Conservation (phyloP, 2,113 vertebrate genomes). For the Ursus arctos region DNA sequence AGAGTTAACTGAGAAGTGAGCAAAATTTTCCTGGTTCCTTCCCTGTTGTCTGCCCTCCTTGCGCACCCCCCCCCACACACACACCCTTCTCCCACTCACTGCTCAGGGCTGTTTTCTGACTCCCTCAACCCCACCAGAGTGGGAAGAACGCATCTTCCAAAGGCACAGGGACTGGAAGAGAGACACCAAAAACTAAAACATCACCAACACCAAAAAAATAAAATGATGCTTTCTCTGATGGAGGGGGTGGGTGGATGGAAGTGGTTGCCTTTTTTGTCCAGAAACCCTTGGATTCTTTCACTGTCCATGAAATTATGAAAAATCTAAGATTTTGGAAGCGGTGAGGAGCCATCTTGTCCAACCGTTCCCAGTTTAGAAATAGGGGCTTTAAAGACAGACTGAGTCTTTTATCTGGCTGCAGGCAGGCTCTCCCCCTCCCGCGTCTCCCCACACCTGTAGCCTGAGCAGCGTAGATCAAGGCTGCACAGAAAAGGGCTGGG, state of each 20-base stretch:
- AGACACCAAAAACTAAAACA: background rate
- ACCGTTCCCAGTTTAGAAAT: background rate
- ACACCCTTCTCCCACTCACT: background rate
- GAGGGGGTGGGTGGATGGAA: background rate
- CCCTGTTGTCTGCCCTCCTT: rapidly evolving
- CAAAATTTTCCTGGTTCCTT: background rate
- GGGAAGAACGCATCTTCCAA: background rate
- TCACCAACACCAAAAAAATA: background rate
- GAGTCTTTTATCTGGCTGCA: background rate
- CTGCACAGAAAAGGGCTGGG: background rate
- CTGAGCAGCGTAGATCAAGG: background rate
- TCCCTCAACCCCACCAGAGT: too few species aligned
- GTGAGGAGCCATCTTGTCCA: background rate
- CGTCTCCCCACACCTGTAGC: background rate
- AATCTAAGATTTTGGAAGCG: background rate
- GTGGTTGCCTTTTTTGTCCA: background rate
- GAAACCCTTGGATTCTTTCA: background rate
- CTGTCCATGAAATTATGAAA: background rate
- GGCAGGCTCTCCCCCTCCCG: background rate
- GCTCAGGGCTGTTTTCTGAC: background rate
- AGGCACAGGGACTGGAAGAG: background rate
- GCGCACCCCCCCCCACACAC: rapidly evolving
- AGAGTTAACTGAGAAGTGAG: background rate
- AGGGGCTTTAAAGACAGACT: background rate
- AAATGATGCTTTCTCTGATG: background rate